Evolutionary conservation across 1,140 invertebrate species (phyloP).

Genomic region (Macrostomum lignano): DNA sequence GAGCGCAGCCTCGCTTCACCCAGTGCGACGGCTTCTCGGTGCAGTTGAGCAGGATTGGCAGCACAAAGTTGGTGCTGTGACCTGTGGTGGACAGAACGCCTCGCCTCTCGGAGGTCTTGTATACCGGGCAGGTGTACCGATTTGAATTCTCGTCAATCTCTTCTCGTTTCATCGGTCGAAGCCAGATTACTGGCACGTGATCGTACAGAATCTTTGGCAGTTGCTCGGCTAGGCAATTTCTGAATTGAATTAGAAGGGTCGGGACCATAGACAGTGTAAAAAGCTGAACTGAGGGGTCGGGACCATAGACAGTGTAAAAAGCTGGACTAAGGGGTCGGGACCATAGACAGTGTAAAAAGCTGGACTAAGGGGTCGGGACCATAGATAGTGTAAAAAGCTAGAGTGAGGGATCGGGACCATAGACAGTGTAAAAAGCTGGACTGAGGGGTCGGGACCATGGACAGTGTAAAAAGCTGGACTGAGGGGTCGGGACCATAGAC

Average conservation of each 20-base stretch:
- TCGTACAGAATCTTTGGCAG: constrained; percentile 24
- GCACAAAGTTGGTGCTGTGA: constrained; percentile 28
- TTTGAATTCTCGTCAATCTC: constrained; percentile 12
- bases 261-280: background rate
- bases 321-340: constrained; percentile 23
- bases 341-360: constrained; percentile 27
- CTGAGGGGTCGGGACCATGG: too few relatives aligned
- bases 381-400: too few relatives aligned
- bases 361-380: constrained; percentile 22
- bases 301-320: constrained; percentile 20
- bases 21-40: constrained; percentile 13
- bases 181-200: constrained; percentile 22
- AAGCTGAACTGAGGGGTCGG: constrained; percentile 9
- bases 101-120: constrained; percentile 50
- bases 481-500: too few relatives aligned
- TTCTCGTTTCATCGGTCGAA: constrained; percentile 16
- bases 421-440: too few relatives aligned
- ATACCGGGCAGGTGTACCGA: constrained; percentile 48
- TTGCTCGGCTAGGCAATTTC: constrained; percentile 16
- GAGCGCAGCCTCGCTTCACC: constrained; percentile 9
- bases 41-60: constrained; percentile 19
- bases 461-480: too few relatives aligned
- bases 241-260: constrained; percentile 5
- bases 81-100: constrained; percentile 26
- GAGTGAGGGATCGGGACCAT: too few relatives aligned